Conservation (phyloP, 2,797 vertebrate species). For the Apodemus agrarius region DNA sequence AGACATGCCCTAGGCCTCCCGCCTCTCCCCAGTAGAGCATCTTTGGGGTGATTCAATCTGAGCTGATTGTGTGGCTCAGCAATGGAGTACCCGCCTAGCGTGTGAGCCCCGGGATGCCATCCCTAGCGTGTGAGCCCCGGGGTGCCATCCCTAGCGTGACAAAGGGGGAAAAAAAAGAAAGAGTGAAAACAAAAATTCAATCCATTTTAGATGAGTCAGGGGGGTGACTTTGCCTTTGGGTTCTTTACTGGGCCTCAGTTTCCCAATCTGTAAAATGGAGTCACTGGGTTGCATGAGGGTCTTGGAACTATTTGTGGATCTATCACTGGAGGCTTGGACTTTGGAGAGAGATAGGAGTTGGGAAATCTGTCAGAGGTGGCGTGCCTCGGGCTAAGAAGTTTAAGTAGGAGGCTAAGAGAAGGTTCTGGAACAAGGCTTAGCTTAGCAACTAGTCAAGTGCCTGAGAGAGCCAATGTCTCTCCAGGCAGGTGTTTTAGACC, state of each 20-base stretch:
- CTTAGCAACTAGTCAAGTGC: not conserved
- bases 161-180: not conserved
- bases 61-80: not conserved
- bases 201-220: not conserved
- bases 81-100: not conserved
- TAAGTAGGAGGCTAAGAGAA: not conserved
- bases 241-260: not conserved
- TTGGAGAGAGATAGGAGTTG: not conserved
- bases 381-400: not conserved
- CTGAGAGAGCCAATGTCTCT: not conserved
- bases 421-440: not conserved
- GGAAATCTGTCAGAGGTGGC: not conserved
- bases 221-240: not conserved
- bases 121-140: not conserved
- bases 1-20: not conserved
- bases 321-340: not conserved
- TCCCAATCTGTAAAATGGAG: conserved; percentile 24
- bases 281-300: not conserved
- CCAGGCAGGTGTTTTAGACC: not conserved
- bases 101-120: not conserved
- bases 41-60: not conserved
- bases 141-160: not conserved
- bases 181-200: not conserved
- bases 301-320: not conserved
- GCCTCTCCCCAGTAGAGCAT: not conserved